phyloP scores from a whole-genome alignment of 2,113 vertebrate species.

The Leucosticte australis region DNA sequence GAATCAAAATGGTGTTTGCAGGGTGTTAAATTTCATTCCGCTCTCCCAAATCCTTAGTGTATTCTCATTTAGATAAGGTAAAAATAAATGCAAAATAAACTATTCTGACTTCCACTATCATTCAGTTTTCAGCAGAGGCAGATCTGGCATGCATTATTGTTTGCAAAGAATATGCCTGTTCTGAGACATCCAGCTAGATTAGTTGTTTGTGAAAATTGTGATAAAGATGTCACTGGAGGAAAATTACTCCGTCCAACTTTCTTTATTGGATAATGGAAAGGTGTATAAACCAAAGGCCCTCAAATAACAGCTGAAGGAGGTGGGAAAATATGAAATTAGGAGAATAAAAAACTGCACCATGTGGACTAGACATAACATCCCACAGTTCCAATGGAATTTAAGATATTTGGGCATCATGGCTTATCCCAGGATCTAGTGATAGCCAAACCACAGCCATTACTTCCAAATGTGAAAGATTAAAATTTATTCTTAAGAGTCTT shows the following conservation, averaged over 20 bases:
- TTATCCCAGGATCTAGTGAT: not conserved
- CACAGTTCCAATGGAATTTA: not conserved
- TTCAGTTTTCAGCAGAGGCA: conserved; percentile 61
- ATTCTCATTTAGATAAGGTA: not conserved
- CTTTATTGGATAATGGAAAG: not conserved
- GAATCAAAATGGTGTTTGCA: not conserved
- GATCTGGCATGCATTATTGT: conserved; percentile 2
- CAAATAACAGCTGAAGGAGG: not conserved
- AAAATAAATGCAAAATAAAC: not conserved
- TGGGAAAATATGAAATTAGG: not conserved
- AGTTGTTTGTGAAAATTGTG: not conserved
- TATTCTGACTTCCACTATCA: not conserved
- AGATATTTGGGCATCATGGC: not conserved
- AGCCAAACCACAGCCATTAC: not conserved
- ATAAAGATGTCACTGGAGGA: not conserved
- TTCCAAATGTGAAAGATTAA: not conserved
- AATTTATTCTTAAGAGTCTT: not conserved
- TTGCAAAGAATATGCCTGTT: conserved; percentile 10
- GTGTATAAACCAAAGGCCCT: not conserved
- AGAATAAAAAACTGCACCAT: not conserved
- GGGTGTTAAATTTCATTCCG: not conserved
- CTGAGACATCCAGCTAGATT: conserved; percentile 23
- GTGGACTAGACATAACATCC: not conserved
- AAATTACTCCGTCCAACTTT: not conserved
- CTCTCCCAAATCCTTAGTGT: not conserved